A percentile compares a stretch with the other conserved stretches of the same genome.
Conservation (phyloP, 2,797 vertebrate species). For the Chelmon rostratus region DNA sequence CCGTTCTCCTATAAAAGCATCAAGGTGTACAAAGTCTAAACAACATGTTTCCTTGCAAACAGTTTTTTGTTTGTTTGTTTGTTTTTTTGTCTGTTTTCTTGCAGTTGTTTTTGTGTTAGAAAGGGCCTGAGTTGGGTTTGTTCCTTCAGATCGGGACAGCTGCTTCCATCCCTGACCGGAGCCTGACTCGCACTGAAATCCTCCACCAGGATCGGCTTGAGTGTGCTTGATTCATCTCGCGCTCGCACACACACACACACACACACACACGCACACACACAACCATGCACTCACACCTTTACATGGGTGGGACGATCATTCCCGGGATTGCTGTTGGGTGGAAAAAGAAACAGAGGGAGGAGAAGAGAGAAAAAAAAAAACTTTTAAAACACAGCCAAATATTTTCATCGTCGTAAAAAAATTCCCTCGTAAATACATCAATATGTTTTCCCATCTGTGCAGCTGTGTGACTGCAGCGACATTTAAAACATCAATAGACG, state of each 20-base stretch:
- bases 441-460: slow-evolving; percentile 80
- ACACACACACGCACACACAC: slow-evolving; percentile 25
- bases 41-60: slow-evolving; percentile 77
- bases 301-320: slow-evolving; percentile 83
- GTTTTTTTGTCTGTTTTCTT: slow-evolving; percentile 57
- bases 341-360: slow-evolving; percentile 37
- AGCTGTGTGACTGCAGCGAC: slow-evolving; percentile 72
- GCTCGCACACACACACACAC: slow-evolving; percentile 16
- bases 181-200: slow-evolving; percentile 81
- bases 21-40: slow-evolving; percentile 89
- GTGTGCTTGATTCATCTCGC: slow-evolving; percentile 67
- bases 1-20: slow-evolving; percentile 89
- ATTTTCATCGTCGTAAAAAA: slow-evolving; percentile 69
- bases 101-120: slow-evolving; percentile 87
- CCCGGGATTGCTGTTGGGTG: slow-evolving; percentile 74
- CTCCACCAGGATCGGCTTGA: slow-evolving; percentile 47
- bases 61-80: slow-evolving; percentile 41
- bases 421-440: slow-evolving; percentile 72
- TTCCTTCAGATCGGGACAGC: slow-evolving; percentile 86
- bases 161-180: slow-evolving; percentile 84
- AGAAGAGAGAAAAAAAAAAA: background rate
- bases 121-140: slow-evolving; percentile 99
- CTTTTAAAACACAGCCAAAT: slow-evolving; percentile 67
- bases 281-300: slow-evolving; percentile 70
- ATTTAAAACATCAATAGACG: slow-evolving; percentile 74